Base-by-base conservation (phyloP, 2,797 vertebrate genomes). In the Danio jaintianensis region DNA sequence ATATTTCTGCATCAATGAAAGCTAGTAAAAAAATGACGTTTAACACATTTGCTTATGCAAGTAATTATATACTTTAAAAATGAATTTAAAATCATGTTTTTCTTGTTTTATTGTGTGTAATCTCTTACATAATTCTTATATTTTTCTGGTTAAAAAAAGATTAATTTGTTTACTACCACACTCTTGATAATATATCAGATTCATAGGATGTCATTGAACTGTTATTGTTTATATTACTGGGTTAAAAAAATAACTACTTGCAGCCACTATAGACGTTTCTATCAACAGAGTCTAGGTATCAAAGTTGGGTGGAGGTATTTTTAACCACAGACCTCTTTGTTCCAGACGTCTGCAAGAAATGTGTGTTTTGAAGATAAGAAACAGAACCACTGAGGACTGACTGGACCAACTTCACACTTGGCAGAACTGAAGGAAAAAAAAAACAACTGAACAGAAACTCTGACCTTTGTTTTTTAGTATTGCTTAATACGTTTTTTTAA, bases 321-420 rank as follows among this genome's bases (percentile, higher is more conserved):
- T 68, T 73, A 80, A 75, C 16, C 58, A 50, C 70, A 69, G 38
- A 85, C 71, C 72, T 82, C 86, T 92, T 93, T 93, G 89, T 91
- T 90, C 59, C 64, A 73, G 69, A 72, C 7, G 48, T 79, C 68
- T 88, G 85, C 88, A 89, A 80, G 85, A 89, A 90, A 87, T 91
- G 90, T 89, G 91, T 77, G 88, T 94, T 93, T 29, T 94, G 90
- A 93, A 94, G 93, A 94, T 95, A 93, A 95, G 90, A 70, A 80
- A 82, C 6, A 86, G 81, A 90, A 91, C 77, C 91, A 86, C 71
- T 88, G 78, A 83, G 62, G 76, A 78, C 38, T 52, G 29, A 29
- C 45, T 61, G 43, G 15, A 71, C 18, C 45, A 59, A 88, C 45
- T 82, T 67, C 83, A 83, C 91, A 90, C 82, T 83, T 61, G 77